These are phyloP conservation scores for Eolophus roseicapilla DNA, from an alignment of 2,113 vertebrate genomes.

Conservation along the genomic window DNA sequence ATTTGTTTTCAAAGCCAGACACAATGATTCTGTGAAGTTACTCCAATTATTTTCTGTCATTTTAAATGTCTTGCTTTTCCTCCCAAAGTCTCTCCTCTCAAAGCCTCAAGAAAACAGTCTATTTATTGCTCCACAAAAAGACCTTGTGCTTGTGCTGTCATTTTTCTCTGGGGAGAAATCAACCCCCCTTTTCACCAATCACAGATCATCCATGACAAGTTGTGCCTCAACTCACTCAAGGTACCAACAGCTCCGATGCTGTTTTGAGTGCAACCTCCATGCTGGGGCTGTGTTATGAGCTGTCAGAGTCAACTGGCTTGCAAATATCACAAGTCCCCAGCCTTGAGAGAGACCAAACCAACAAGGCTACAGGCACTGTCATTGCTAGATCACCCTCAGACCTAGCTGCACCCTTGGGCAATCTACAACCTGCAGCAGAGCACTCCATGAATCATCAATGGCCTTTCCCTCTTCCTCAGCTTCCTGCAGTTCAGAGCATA, in stretches of 20 bases:
- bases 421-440: neutral
- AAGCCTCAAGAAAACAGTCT: neutral
- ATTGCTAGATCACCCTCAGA: neutral
- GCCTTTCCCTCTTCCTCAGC: neutral
- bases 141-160: neutral
- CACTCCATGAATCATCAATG: neutral
- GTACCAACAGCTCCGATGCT: neutral
- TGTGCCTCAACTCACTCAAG: neutral
- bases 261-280: fast-evolving
- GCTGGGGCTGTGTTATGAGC: neutral
- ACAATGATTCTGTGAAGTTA: neutral
- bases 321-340: neutral
- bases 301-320: neutral
- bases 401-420: neutral
- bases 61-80: neutral
- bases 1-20: neutral
- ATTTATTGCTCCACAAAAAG: neutral
- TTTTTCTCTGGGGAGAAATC: neutral
- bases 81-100: neutral
- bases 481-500: neutral
- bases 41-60: neutral
- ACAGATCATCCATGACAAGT: neutral
- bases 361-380: no score
- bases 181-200: neutral
- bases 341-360: neutral